Evolutionary conservation across 2,113 vertebrate genomes (phyloP).

Genomic region (Seriola rivoliana): DNA sequence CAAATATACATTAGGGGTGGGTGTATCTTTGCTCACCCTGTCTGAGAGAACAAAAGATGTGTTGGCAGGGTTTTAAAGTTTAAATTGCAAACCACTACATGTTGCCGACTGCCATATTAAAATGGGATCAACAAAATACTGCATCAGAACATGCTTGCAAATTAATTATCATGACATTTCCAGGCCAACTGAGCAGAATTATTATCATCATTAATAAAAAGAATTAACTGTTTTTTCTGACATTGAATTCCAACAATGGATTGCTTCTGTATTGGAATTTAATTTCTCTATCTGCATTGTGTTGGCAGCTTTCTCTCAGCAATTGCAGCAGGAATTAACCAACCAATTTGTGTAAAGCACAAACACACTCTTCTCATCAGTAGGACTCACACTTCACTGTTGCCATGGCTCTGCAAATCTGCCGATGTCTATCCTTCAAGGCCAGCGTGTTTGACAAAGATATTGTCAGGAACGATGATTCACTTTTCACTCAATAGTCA

Average conservation of each 20-base stretch:
- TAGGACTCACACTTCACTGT: constrained; percentile 78
- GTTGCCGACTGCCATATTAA: constrained; percentile 6
- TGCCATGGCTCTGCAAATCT: constrained; percentile 83
- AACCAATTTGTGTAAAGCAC: constrained; percentile 67
- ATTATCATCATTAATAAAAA: background rate
- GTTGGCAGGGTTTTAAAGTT: constrained; percentile 36
- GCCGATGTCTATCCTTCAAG: constrained; percentile 79
- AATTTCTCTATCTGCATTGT: constrained; percentile 39
- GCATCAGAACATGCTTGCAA: background rate
- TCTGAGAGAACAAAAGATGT: constrained; percentile 19
- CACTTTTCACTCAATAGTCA: constrained; percentile 69
- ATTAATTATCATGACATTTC: background rate
- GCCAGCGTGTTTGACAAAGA: constrained; percentile 82
- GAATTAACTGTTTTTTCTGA: background rate
- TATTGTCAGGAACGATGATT: constrained; percentile 79
- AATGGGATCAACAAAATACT: background rate
- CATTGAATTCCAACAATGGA: constrained; percentile 18
- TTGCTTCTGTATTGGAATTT: constrained; percentile 16
- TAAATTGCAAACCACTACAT: constrained; percentile 25
- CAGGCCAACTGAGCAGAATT: background rate
- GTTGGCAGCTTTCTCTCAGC: constrained; percentile 49
- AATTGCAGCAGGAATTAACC: constrained; percentile 62
- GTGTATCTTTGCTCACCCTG: constrained; percentile 33
- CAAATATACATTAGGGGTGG: constrained; percentile 38
- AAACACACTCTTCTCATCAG: constrained; percentile 62